Base-by-base conservation (phyloP, 2,113 vertebrate genomes). In the Lepus europaeus region DNA sequence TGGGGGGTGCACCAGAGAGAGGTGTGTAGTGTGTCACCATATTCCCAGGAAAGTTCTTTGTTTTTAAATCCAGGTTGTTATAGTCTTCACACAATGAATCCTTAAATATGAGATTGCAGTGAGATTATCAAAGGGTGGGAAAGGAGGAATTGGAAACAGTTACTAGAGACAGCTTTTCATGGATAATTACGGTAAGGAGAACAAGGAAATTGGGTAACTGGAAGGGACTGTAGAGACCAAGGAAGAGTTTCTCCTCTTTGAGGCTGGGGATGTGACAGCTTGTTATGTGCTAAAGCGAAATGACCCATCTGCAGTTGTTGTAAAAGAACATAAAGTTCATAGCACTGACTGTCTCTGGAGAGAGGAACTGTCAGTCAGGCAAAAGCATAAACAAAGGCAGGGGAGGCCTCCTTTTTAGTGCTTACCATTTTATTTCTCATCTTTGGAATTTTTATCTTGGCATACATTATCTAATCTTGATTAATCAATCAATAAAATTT, bases 391-490 rank as follows among this genome's bases (percentile, higher is more conserved):
- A 76, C 33, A 83, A 82, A 36, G 14, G 14, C 5, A 29, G 68
- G 39, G 53, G 23, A 90, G 20, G n/a, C 11, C 2, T 63, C 53
- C 27, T 78, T 78, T 68, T 72, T 59, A 82, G 4, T 33, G 20
- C 63, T 87, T 68, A 45, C 31, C 27, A 31, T 33, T 87, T 36
- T 70, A 27, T 56, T 69, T 33, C 19, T 61, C 13, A 51, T 59
- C 49, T 39, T 79, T 70, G 64, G 56, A 92, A 87, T 64, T 80
- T 61, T 89, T 72, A 81, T 61, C 36, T 72, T 66, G 59, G 39
- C 53, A 39, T 31, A n/a, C 2, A 33, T 56, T 85, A 80, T 12
- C 31, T 81, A 72, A 68, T 86, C 22, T 69, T 29, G 70, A 61
- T 16, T 2, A 56, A 93, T 73, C 70, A 19, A 88, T 36, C 33